Conservation (phyloP, 2,888 invertebrate species). For the Agapostemon virescens region DNA sequence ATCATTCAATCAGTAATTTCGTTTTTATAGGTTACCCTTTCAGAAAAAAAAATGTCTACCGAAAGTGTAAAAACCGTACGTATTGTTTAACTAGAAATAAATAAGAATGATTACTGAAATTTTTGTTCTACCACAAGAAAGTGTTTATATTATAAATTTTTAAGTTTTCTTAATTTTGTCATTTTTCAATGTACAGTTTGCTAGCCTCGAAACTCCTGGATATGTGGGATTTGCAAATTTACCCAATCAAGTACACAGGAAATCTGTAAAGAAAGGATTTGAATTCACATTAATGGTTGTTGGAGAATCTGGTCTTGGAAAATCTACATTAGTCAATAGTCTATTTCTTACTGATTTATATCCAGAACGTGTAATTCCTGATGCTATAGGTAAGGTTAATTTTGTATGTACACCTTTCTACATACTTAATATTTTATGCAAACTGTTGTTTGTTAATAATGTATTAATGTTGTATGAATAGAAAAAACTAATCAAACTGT, state of each 20-base stretch:
- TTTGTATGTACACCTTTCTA: conserved; percentile 11
- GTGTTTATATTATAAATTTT: not conserved
- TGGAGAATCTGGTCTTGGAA: conserved; percentile 94
- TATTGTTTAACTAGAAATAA: conserved; percentile 9
- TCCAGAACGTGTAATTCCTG: conserved; percentile 94
- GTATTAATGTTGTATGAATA: conserved; percentile 76
- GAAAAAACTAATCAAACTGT: conserved; percentile 96
- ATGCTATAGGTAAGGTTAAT: conserved; percentile 87
- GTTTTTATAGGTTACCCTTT: conserved; percentile 1
- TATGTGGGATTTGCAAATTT: conserved; percentile 97
- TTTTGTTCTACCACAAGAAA: not conserved
- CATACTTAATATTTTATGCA: conserved; percentile 1
- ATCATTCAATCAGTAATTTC: conserved; percentile 13
- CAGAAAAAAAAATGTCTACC: conserved; percentile 71
- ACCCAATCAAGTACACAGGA: conserved; percentile 97
- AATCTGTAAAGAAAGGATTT: conserved; percentile 98
- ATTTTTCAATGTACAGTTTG: conserved; percentile 84
- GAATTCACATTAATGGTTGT: conserved; percentile 99
- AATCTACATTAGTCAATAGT: conserved; percentile 97
- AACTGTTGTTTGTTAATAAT: conserved; percentile 14
- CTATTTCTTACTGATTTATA: conserved; percentile 97
- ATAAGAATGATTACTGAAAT: not conserved
- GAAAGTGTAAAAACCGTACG: conserved; percentile 79
- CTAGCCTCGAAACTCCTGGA: conserved; percentile 91
- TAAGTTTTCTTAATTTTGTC: conserved; percentile 20